These are phyloP conservation scores for Deilephila elpenor DNA, from an alignment of 2,888 invertebrate genomes.

Conservation along the genomic window DNA sequence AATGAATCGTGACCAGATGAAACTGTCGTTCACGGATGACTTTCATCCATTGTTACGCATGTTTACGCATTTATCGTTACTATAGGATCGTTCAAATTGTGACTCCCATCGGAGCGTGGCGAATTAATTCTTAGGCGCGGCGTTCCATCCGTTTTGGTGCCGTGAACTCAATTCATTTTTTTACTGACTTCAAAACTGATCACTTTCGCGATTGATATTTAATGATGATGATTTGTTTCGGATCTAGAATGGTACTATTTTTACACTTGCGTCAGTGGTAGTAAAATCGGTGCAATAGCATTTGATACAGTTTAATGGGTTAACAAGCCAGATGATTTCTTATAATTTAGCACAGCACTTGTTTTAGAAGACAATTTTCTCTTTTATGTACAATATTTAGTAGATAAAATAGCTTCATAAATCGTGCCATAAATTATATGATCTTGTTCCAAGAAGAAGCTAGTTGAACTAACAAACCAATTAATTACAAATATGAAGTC, in stretches of 20 bases:
- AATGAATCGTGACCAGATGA: neutral
- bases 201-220: constrained; percentile 24
- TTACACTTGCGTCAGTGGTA: constrained; percentile 3
- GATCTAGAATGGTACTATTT: neutral
- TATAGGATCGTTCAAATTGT: constrained; percentile 18
- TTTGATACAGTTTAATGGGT: neutral
- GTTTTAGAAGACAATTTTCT: neutral
- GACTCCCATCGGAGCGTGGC: constrained; percentile 25
- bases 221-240: constrained; percentile 3
- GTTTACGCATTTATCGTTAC: constrained; percentile 14
- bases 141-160: constrained; percentile 17
- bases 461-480: too few species aligned
- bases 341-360: neutral
- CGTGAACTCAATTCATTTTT: constrained; percentile 26
- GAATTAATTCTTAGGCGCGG: constrained; percentile 27
- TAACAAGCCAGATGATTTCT: neutral
- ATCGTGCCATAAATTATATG: too few species aligned
- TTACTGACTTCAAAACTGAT: constrained; percentile 19
- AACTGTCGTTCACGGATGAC: neutral
- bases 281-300: neutral
- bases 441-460: too few species aligned
- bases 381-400: neutral
- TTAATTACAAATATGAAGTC: too few species aligned
- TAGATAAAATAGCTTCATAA: neutral
- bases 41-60: constrained; percentile 11